Evolutionary conservation across 2,797 vertebrate genomes (phyloP).

Genomic region (Chelonia mydas): DNA sequence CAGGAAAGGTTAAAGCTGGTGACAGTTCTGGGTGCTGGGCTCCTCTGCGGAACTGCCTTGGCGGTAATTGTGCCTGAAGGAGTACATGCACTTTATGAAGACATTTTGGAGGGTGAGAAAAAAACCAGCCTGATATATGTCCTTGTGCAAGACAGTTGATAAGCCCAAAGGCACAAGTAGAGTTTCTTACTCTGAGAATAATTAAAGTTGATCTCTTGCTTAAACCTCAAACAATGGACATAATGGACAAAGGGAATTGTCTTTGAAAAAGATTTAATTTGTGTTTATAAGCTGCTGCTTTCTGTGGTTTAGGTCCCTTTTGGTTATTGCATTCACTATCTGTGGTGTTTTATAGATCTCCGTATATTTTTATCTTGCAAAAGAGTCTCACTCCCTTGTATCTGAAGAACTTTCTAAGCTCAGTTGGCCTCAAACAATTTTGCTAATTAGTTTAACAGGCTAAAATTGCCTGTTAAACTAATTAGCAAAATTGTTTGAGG

Average conservation of each 20-base stretch:
- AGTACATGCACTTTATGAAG: slow-evolving; percentile 97
- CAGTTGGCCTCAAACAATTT: neutral
- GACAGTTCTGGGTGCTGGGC: slow-evolving; percentile 95
- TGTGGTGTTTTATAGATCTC: neutral
- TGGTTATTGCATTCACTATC: neutral
- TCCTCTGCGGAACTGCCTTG: slow-evolving; percentile 96
- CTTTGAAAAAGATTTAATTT: neutral
- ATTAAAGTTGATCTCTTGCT: neutral
- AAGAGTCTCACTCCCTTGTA: neutral
- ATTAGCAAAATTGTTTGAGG: neutral
- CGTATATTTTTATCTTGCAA: neutral
- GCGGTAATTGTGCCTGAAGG: slow-evolving; percentile 98
- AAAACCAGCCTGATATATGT: neutral
- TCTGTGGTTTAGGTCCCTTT: neutral
- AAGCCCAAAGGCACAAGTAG: neutral
- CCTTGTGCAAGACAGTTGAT: neutral
- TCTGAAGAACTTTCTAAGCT: neutral
- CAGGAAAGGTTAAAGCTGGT: slow-evolving; percentile 96
- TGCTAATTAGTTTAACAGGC: neutral
- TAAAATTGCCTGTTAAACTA: neutral
- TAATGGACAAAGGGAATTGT: neutral
- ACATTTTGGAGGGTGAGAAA: slow-evolving; percentile 92
- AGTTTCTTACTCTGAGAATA: neutral
- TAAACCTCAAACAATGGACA: neutral
- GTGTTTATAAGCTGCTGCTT: neutral